Conservation (phyloP, 2,888 invertebrate species). For the Lasioglossum vierecki region DNA sequence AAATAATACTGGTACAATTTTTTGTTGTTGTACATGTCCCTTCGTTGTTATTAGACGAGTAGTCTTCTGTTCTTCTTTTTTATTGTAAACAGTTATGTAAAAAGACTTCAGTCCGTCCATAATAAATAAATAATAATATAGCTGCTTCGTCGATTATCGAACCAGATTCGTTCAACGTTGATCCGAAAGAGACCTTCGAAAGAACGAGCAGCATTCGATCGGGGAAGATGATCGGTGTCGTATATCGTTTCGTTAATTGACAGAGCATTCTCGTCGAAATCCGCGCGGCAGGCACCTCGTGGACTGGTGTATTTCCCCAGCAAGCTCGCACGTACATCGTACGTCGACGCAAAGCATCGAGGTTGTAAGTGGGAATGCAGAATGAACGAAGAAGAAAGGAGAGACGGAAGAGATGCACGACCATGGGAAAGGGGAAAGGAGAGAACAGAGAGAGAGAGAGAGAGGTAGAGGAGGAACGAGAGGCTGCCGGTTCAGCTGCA, state of each 20-base stretch:
- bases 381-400: constrained; percentile 39
- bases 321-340: constrained; percentile 17
- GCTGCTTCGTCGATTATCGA: too few relatives aligned
- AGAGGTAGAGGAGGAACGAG: constrained; percentile 45
- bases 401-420: constrained; percentile 56
- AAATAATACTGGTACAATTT: too few relatives aligned
- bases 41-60: too few relatives aligned
- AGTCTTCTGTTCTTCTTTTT: too few relatives aligned
- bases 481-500: constrained; percentile 79
- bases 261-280: constrained; percentile 60
- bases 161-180: background rate
- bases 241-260: constrained; percentile 60
- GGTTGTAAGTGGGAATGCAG: constrained; percentile 25
- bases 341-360: constrained; percentile 13
- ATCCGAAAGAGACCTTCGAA: background rate
- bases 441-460: constrained; percentile 47
- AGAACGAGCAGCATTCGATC: background rate
- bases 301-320: constrained; percentile 7
- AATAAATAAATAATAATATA: too few relatives aligned
- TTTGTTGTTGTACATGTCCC: too few relatives aligned
- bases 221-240: constrained; percentile 1
- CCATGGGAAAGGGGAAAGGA: constrained; percentile 11
- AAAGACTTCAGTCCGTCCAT: too few relatives aligned
- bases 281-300: constrained; percentile 12
- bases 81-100: too few relatives aligned